Evolutionary conservation across 1,140 invertebrate genomes (phyloP), one percentile per base, ranked within the genome.

Genomic region (Drosophila parabipectinata): DNA sequence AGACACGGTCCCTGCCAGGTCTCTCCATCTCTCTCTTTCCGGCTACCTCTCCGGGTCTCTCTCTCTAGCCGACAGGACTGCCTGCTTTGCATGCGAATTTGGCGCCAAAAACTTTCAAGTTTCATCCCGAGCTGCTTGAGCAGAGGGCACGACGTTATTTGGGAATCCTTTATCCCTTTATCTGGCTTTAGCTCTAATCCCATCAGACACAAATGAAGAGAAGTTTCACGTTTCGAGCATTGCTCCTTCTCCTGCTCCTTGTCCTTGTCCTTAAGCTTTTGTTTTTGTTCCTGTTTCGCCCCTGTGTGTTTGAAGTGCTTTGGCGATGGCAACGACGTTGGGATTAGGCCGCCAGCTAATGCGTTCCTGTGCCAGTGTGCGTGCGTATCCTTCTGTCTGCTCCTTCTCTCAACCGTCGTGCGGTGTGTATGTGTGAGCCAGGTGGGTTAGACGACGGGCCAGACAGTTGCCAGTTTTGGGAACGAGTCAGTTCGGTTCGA

Each of bases 171-270:
- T 91, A 91, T 91, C 90, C 90, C 82, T 91, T 91, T 91, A 91
- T 91, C 90, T 91, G 90, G 90, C 90, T 91, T 91, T 91, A 77
- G 74, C 79, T 79, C 75, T 91, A 91, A 91, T 91, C 90, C 83
- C 90, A 91, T 91, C 90, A 91, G 90, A 88, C 90, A 87, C 90
- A 88, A 90, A 90, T 89, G 88, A 84, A 88, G 90, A 91, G 83
- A 85, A 90, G 77, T 90, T 87, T 90, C 81, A 81, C 79, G 76
- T 90, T 82, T 76, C 85, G 58, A 55, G 80, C 64, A 64, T 51
- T 47, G 34, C 64, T 15, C 32, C 37, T 44, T 37, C 47, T 48
- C 24, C 47, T 3, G 8, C 26, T 54, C 48, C 58, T 28, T 34
- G 24, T 18, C 39, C 12, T 10, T 47, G 26, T 45, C 50, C 52